phyloP scores from a whole-genome alignment of 2,797 vertebrate genomes.

The Hyperoplus immaculatus region DNA sequence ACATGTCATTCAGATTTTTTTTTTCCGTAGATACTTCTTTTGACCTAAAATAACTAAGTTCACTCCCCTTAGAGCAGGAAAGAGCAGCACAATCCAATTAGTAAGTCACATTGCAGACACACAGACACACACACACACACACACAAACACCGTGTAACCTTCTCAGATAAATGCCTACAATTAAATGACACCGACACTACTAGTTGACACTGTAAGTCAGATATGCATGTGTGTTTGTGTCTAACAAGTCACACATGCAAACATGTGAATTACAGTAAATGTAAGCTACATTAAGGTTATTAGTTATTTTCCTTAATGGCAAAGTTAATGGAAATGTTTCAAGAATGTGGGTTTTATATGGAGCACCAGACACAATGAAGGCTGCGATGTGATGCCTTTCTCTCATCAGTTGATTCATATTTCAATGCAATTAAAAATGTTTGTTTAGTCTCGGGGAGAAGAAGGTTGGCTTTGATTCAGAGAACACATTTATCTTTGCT shows the following conservation, averaged over 20 bases:
- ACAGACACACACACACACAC: neutral
- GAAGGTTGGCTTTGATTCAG: constrained; percentile 48
- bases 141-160: constrained; percentile 30
- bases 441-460: neutral
- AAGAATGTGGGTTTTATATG: neutral
- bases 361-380: neutral
- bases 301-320: neutral
- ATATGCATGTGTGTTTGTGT: neutral
- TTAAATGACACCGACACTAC: constrained; percentile 1
- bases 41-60: constrained; percentile 1
- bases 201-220: neutral
- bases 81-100: constrained; percentile 48
- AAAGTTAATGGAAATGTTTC: neutral
- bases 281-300: neutral
- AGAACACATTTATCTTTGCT: constrained; percentile 43
- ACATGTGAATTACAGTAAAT: neutral
- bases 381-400: constrained; percentile 8
- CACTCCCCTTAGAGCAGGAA: constrained; percentile 8
- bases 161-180: constrained; percentile 5
- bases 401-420: constrained; percentile 33
- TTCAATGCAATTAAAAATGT: constrained; percentile 24
- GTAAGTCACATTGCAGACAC: constrained; percentile 3
- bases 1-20: neutral
- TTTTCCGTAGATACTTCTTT: neutral
- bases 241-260: neutral